phyloP scores from a whole-genome alignment of 2,797 vertebrate genomes.

The Sorex maritimensis region DNA sequence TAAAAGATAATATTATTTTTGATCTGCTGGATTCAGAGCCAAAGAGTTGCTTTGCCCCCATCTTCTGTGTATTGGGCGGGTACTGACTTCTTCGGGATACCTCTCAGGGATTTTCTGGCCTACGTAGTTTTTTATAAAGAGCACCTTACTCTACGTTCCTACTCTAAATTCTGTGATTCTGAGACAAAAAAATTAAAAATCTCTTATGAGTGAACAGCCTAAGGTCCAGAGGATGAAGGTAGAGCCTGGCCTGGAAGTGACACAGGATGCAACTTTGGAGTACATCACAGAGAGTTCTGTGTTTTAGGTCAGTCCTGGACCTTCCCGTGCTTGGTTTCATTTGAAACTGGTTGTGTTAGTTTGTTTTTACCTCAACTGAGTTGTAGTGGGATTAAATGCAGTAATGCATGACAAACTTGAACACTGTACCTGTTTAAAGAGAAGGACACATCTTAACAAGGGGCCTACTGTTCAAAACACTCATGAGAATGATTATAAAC shows the following conservation, averaged over 20 bases:
- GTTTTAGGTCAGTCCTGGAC: neutral
- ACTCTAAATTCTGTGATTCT: neutral
- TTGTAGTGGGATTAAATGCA: neutral
- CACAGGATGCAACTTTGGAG: neutral
- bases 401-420: neutral
- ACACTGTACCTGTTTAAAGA: neutral
- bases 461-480: neutral
- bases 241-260: accelerated
- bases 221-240: too few species aligned
- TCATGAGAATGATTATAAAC: neutral
- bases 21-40: neutral
- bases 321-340: neutral
- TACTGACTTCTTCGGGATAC: neutral
- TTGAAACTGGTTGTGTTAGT: neutral
- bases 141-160: neutral
- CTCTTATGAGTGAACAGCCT: neutral
- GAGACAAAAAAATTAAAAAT: neutral
- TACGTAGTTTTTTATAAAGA: neutral
- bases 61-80: neutral
- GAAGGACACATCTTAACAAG: neutral
- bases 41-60: too few species aligned
- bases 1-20: neutral
- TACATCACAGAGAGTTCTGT: neutral
- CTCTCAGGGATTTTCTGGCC: too few species aligned
- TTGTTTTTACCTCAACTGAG: neutral